These are phyloP conservation scores for Porites rus DNA, from an alignment of 92 coral and sea anemone genomes.

Conservation along the genomic window DNA sequence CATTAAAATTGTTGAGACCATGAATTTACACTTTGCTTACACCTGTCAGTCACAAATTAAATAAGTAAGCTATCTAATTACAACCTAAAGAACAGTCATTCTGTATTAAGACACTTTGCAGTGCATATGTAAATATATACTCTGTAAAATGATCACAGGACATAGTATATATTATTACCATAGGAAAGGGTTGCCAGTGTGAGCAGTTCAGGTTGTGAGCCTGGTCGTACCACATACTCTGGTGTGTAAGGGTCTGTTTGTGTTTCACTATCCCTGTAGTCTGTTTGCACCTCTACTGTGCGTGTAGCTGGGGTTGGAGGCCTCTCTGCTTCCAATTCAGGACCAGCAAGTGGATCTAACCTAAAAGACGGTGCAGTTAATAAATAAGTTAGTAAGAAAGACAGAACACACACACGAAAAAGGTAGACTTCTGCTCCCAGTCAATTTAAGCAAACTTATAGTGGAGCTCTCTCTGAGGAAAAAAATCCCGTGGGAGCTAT, in stretches of 20 bases:
- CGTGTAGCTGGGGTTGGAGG: constrained; percentile 96
- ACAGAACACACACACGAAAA: too few species aligned
- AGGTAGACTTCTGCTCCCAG: too few species aligned
- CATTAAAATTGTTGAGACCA: too few species aligned
- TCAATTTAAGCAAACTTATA: too few species aligned
- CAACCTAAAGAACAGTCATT: too few species aligned
- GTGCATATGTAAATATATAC: background rate
- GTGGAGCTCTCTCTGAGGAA: too few species aligned
- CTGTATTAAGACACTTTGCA: too few species aligned
- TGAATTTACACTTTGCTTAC: too few species aligned
- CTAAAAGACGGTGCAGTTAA: background rate
- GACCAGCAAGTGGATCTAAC: constrained; percentile 81
- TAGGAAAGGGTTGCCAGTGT: constrained; percentile 94
- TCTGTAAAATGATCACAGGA: background rate
- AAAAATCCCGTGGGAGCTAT: too few species aligned
- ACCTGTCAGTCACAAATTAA: too few species aligned
- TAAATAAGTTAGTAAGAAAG: too few species aligned
- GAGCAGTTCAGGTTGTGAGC: constrained; percentile 95
- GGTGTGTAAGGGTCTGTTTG: constrained; percentile 99
- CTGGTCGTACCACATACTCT: constrained; percentile 96
- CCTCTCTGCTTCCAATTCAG: constrained; percentile 74
- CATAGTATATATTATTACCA: constrained; percentile 56
- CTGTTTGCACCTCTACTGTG: constrained; percentile 96
- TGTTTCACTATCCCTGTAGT: constrained; percentile 98
- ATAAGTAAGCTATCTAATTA: too few species aligned